Percentiles rank a stretch among this genome's conserved stretches.
phyloP scores from a whole-genome alignment of 2,888 invertebrate species.

The Sesia bembeciformis region DNA sequence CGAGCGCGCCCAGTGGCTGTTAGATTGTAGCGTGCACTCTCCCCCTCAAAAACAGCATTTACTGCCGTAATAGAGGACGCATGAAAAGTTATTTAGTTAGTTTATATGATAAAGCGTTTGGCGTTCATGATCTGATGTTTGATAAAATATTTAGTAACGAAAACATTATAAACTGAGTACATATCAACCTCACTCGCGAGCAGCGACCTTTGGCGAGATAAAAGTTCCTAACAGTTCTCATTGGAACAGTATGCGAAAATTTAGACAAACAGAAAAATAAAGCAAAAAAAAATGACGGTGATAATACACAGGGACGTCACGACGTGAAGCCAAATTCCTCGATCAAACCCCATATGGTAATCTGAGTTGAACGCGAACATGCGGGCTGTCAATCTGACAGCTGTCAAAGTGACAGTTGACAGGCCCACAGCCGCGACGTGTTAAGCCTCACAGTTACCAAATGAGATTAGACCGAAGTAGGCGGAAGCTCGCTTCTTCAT shows the following conservation, averaged over 20 bases:
- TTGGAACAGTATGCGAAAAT: background rate
- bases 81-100: no score
- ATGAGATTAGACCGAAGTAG: slow-evolving; percentile 93
- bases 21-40: no score
- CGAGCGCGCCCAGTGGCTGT: no score
- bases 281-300: slow-evolving; percentile 27
- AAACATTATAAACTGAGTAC: no score
- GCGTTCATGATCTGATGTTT: no score
- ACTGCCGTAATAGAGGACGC: no score
- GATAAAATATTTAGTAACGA: no score
- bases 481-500: slow-evolving; percentile 40
- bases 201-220: background rate
- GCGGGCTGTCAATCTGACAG: slow-evolving; percentile 20
- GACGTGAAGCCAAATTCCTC: slow-evolving; percentile 63
- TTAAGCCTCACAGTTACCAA: slow-evolving; percentile 95
- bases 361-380: slow-evolving; percentile 77
- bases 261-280: background rate
- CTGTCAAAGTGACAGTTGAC: slow-evolving; percentile 24
- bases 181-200: no score
- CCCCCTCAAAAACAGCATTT: no score
- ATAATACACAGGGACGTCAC: slow-evolving; percentile 68
- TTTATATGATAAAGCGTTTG: no score
- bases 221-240: slow-evolving; percentile 3
- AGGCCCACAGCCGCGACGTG: slow-evolving; percentile 30
- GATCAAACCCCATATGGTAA: slow-evolving; percentile 90